phyloP scores from a whole-genome alignment of 92 coral and sea anemone genomes.

The Zoanthus solanderi region DNA sequence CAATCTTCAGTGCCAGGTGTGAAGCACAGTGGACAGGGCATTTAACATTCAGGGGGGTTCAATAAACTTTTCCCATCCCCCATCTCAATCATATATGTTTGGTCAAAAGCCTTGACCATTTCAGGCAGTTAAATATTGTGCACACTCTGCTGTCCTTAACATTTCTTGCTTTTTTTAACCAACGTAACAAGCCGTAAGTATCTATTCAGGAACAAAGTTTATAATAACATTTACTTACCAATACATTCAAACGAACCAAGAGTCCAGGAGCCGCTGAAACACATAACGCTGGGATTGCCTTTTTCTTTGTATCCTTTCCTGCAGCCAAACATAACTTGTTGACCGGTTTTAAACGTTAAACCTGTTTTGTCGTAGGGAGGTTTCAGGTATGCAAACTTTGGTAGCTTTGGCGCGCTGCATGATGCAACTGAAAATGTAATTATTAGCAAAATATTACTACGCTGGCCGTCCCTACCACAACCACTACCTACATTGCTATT shows the following conservation, averaged over 20 bases:
- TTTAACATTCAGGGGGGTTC: neutral
- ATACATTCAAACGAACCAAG: slow-evolving; percentile 78
- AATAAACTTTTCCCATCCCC: neutral
- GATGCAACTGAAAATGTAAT: slow-evolving; percentile 22
- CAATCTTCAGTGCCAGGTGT: neutral
- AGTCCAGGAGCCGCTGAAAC: slow-evolving; percentile 85
- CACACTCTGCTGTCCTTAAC: neutral
- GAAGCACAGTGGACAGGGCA: neutral
- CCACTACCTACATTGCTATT: no score
- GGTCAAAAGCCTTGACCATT: neutral
- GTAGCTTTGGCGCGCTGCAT: slow-evolving; percentile 50
- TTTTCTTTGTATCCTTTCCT: slow-evolving; percentile 67
- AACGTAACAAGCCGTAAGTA: neutral
- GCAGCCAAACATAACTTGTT: slow-evolving; percentile 70
- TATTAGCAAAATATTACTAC: no score
- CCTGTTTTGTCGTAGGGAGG: slow-evolving; percentile 47
- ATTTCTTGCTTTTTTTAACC: neutral
- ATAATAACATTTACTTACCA: slow-evolving; percentile 48
- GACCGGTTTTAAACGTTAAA: slow-evolving; percentile 70
- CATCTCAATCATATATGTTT: neutral
- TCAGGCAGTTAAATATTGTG: neutral
- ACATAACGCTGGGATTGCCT: slow-evolving; percentile 63
- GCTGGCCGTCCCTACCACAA: no score
- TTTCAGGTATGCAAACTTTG: slow-evolving; percentile 74
- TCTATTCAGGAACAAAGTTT: neutral